Conservation (phyloP, 2,888 invertebrate species). For the Platypus cylindrus region DNA sequence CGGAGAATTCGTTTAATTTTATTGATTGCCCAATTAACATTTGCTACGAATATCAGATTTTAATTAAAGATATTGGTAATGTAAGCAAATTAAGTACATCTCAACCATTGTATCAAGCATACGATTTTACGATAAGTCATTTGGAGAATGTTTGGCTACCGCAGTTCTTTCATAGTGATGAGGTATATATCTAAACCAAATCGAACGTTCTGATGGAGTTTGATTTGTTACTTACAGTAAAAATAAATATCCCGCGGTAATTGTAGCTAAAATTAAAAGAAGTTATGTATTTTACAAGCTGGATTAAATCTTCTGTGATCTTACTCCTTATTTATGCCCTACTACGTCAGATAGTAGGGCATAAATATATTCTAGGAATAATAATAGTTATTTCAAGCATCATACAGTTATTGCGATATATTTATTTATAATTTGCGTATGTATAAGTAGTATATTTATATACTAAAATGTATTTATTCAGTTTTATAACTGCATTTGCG, state of each 20-base stretch:
- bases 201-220: too few relatives aligned
- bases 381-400: background rate
- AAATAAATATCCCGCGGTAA: background rate
- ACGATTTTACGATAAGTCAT: slow-evolving; percentile 60
- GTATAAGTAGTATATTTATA: too few relatives aligned
- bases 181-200: too few relatives aligned
- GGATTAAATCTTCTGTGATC: too few relatives aligned
- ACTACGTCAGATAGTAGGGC: too few relatives aligned
- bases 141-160: slow-evolving; percentile 64
- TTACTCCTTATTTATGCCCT: too few relatives aligned
- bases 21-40: slow-evolving; percentile 45
- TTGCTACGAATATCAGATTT: slow-evolving; percentile 40
- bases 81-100: slow-evolving; percentile 63
- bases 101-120: slow-evolving; percentile 64
- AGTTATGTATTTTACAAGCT: too few relatives aligned
- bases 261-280: too few relatives aligned
- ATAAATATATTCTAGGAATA: background rate
- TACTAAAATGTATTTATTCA: slow-evolving; percentile 32
- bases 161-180: slow-evolving; percentile 69
- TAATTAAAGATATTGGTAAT: slow-evolving; percentile 47
- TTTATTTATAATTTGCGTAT: too few relatives aligned
- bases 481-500: slow-evolving; percentile 61
- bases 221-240: too few relatives aligned
- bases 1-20: slow-evolving; percentile 45
- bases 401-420: too few relatives aligned